A percentile compares a stretch with the other conserved stretches of the same genome.
phyloP scores from a whole-genome alignment of 1,140 invertebrate species.

The Zaprionus inermis region DNA sequence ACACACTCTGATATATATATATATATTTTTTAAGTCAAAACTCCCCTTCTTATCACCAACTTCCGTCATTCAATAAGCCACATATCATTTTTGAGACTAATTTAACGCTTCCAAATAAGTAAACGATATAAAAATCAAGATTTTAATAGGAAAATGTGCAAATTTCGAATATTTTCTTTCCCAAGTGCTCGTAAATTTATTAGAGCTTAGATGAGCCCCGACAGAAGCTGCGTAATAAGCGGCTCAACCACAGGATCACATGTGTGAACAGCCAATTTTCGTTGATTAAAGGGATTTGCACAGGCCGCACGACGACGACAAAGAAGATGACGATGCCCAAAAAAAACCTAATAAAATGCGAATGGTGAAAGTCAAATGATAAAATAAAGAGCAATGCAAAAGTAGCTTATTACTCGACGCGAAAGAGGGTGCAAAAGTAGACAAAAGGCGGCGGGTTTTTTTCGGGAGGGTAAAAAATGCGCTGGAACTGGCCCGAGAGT shows the following conservation, averaged over 20 bases:
- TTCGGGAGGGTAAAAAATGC: constrained; percentile 46
- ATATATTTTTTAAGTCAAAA: too few species aligned
- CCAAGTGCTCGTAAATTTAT: constrained; percentile 70
- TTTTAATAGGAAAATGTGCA: constrained; percentile 67
- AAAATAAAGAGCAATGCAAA: constrained; percentile 77
- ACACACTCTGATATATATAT: too few species aligned
- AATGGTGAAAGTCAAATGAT: constrained; percentile 65
- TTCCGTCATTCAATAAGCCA: background rate
- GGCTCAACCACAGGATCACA: constrained; percentile 39
- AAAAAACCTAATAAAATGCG: constrained; percentile 61
- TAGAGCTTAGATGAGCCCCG: constrained; percentile 58
- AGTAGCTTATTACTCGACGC: constrained; percentile 66
- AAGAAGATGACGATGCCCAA: constrained; percentile 16
- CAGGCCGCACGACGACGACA: background rate
- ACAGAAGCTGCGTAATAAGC: constrained; percentile 32
- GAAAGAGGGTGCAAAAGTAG: constrained; percentile 58
- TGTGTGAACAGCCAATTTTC: constrained; percentile 73
- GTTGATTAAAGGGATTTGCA: constrained; percentile 74
- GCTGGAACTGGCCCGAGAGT: background rate
- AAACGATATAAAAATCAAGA: constrained; percentile 49
- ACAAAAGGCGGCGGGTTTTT: constrained; percentile 30
- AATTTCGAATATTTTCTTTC: constrained; percentile 34
- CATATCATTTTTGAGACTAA: constrained; percentile 2
- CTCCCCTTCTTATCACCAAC: too few species aligned
- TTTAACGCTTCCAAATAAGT: constrained; percentile 15